Base-by-base conservation (phyloP, 2,797 vertebrate species). In the Gastrophryne carolinensis region DNA sequence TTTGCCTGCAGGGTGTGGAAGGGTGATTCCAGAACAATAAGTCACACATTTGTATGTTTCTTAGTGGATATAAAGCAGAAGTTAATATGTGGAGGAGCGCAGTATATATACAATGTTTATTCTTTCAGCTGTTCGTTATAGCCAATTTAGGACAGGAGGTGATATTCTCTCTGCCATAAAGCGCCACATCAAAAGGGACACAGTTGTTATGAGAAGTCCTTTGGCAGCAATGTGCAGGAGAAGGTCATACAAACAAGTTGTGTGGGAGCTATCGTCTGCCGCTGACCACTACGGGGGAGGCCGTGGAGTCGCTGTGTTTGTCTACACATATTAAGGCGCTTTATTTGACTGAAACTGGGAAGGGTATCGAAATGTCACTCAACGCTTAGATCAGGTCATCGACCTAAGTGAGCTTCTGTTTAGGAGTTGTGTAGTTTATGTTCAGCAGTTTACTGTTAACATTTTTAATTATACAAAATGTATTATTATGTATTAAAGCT, bases 81-180 rank as follows among this genome's bases (percentile, higher is more conserved):
- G 60, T 72, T 78, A 34, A 54, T 66, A 66, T 32, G 60, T 30
- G 4, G 30, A 72, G 26, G 49, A 66, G 60, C 30, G 24, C 47
- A 41, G 53, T 56, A 47, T 26, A 56, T 54, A 66, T 61, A 69
- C 58, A 62, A 53, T 78, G 75, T 72, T 78, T 78, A 78, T 78
- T 72, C 75, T 65, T 78, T 78, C 75, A 78, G 75, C 75, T 78
- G 75, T 78, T 78, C 62, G 6, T 78, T 72, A 72, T 78, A 78
- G 75, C 68, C 75, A 78, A 78, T 78, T 78, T 72, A 78, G 61
- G 75, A 78, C 75, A 78, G 68, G 75, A 78, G 75, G 75, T 78
- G 75, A 72, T 72, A 57, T 56, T 78, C 75, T 70, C 68, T 72
- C 75, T 72, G 75, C 75, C 75, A 78, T 78, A 78, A 78, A 78